Percentiles rank a stretch among this genome's conserved stretches.
phyloP scores from a whole-genome alignment of 2,113 vertebrate species.

The Osmerus eperlanus region DNA sequence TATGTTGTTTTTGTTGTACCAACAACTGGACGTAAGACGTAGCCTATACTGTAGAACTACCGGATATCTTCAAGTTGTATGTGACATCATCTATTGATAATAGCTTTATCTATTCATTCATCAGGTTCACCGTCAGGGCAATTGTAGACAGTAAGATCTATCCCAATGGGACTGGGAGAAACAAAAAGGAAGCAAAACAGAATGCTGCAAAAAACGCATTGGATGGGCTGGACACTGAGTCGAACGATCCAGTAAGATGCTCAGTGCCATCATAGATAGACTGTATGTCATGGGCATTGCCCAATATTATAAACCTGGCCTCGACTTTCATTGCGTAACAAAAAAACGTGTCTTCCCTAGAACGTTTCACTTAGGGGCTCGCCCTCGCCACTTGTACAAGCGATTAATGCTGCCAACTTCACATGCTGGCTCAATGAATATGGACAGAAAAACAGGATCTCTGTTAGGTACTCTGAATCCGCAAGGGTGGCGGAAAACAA shows the following conservation, averaged over 20 bases:
- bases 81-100: background rate
- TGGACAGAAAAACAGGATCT: constrained; percentile 33
- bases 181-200: constrained; percentile 69
- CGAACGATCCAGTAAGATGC: constrained; percentile 26
- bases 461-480: constrained; percentile 3
- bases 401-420: constrained; percentile 35
- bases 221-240: background rate
- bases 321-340: no score
- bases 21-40: background rate
- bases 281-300: no score
- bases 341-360: background rate
- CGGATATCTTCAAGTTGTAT: background rate
- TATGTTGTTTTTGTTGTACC: constrained; percentile 35
- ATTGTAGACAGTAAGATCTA: constrained; percentile 46
- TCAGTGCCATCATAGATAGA: background rate
- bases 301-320: no score
- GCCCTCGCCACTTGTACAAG: background rate
- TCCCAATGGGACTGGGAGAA: constrained; percentile 56
- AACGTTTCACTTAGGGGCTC: background rate
- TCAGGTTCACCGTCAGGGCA: constrained; percentile 59
- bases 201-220: constrained; percentile 66
- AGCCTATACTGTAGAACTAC: background rate
- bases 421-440: constrained; percentile 67
- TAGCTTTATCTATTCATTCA: background rate
- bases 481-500: background rate